Evolutionary conservation across 2,113 vertebrate species (phyloP).

Genomic region (Naja naja): DNA sequence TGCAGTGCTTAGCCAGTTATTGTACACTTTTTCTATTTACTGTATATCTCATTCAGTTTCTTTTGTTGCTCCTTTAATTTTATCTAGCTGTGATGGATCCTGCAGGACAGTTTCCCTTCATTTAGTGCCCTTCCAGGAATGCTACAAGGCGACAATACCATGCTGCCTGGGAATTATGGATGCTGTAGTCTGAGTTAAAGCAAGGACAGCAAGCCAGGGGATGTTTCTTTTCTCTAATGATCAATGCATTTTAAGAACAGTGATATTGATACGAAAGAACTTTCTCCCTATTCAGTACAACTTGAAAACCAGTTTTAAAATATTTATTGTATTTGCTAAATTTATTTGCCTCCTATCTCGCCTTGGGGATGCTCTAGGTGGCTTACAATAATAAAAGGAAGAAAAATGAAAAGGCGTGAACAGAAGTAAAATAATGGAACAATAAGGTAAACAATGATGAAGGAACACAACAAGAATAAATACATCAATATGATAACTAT

Average conservation of each 20-base stretch:
- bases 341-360: neutral
- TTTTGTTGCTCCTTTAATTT: conserved; percentile 66
- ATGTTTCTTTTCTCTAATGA: neutral
- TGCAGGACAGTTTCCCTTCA: conserved; percentile 8
- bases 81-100: conserved; percentile 67
- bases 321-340: neutral
- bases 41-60: conserved; percentile 57
- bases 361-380: neutral
- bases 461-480: neutral
- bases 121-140: conserved; percentile 65
- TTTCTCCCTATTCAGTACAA: neutral
- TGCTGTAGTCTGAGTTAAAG: neutral
- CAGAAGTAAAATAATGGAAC: neutral
- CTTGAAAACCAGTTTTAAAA: neutral
- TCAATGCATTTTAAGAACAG: neutral
- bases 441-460: neutral
- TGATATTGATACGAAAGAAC: neutral
- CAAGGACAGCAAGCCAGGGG: neutral
- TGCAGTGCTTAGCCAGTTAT: conserved; percentile 48
- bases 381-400: neutral
- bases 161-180: neutral
- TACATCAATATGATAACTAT: neutral
- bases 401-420: neutral
- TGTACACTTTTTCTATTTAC: conserved; percentile 26
- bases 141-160: neutral